Evolutionary conservation across 2,888 invertebrate genomes (phyloP).

Genomic region (Campaea margaritaria): DNA sequence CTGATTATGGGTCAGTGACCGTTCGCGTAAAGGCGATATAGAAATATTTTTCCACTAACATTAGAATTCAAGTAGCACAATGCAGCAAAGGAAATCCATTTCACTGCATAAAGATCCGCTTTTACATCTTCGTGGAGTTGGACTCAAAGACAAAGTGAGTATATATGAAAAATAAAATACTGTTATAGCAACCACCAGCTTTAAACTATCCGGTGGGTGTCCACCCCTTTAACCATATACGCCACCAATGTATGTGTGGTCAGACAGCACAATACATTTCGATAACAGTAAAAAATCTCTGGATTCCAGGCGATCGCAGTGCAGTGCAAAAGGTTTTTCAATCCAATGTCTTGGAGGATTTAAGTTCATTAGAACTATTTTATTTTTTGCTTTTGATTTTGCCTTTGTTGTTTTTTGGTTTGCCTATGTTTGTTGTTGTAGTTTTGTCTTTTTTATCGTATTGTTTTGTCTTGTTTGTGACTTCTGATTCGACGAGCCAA

Average conservation of each 20-base stretch:
- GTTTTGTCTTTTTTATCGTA: too few species aligned
- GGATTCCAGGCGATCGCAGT: too few species aligned
- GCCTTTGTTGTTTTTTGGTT: too few species aligned
- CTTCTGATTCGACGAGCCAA: too few species aligned
- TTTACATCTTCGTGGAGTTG: background rate
- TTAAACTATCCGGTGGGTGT: conserved; percentile 20
- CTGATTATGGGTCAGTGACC: too few species aligned
- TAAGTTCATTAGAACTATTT: too few species aligned
- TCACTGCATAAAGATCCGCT: background rate
- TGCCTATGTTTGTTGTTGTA: too few species aligned
- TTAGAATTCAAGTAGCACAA: background rate
- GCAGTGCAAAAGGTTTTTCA: too few species aligned
- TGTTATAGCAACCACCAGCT: conserved; percentile 30
- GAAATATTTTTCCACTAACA: background rate
- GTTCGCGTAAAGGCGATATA: too few species aligned
- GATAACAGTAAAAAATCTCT: conserved; percentile 3
- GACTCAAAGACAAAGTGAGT: conserved; percentile 5
- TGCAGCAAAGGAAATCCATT: background rate
- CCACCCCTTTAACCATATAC: conserved; percentile 11
- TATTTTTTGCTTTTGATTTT: too few species aligned
- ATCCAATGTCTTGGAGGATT: too few species aligned
- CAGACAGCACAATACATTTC: background rate
- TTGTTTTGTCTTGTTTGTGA: too few species aligned
- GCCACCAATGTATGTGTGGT: background rate
- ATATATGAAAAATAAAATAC: conserved; percentile 13